phyloP scores from a whole-genome alignment of 2,888 invertebrate species.

The Itoplectis maculator region DNA sequence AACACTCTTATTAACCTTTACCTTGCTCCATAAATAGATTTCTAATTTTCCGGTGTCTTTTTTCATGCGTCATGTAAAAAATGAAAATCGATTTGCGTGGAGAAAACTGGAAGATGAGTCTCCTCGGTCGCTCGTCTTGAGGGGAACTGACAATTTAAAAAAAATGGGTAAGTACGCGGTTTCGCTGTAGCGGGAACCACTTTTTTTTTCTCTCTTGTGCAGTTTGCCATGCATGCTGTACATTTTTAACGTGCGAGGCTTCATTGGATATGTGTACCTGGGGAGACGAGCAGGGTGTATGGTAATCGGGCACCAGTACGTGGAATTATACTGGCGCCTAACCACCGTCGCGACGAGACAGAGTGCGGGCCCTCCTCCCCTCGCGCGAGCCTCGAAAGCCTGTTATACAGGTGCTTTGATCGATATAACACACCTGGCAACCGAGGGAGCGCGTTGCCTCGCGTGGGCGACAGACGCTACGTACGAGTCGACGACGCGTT shows the following conservation, averaged over 20 bases:
- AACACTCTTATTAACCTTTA: too few species aligned
- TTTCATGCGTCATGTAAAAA: conserved; percentile 53
- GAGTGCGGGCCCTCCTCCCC: neutral
- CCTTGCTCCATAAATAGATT: too few species aligned
- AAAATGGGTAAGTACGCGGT: neutral
- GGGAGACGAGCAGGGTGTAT: conserved; percentile 15
- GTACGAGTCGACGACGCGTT: neutral
- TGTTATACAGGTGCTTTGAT: conserved; percentile 26
- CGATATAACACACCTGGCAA: conserved; percentile 41
- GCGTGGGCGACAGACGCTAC: neutral
- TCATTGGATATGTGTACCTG: neutral
- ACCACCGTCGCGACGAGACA: neutral
- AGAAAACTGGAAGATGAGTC: conserved; percentile 21
- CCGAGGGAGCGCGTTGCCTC: neutral
- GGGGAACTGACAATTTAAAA: conserved; percentile 18
- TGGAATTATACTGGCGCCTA: conserved; percentile 11
- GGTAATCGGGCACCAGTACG: conserved; percentile 14
- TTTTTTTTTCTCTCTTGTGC: neutral
- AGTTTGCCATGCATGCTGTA: neutral
- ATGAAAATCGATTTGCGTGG: conserved; percentile 19
- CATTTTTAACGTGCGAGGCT: neutral
- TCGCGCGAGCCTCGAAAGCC: conserved; percentile 11
- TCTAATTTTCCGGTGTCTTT: too few species aligned
- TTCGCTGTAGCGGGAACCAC: neutral
- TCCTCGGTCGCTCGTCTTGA: conserved; percentile 32